Conservation (phyloP, 2,888 invertebrate genomes). For the Plebejus argus region DNA sequence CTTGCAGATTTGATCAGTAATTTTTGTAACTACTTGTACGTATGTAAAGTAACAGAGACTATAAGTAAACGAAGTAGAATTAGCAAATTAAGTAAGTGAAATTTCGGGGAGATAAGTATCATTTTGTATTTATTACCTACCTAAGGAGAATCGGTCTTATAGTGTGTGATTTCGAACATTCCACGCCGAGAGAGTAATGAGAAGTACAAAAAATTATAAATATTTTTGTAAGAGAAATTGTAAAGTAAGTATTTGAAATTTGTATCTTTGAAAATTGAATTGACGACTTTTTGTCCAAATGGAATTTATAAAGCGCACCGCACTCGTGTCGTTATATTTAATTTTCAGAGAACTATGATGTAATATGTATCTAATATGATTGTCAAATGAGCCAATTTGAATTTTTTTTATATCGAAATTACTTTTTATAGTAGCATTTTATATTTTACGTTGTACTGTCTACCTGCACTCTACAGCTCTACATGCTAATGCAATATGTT, state of each 20-base stretch:
- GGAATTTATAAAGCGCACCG: not conserved
- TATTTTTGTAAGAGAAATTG: constrained; percentile 71
- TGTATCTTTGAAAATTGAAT: constrained; percentile 51
- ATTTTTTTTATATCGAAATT: constrained; percentile 52
- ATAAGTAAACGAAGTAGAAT: constrained; percentile 64
- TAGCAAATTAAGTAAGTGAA: constrained; percentile 47
- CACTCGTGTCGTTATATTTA: constrained; percentile 6
- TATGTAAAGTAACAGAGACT: constrained; percentile 61
- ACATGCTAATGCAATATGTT: constrained; percentile 37
- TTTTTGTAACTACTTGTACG: constrained; percentile 39
- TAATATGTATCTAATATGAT: not conserved
- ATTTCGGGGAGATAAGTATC: constrained; percentile 35
- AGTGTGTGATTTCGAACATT: constrained; percentile 77
- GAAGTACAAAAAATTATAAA: constrained; percentile 77
- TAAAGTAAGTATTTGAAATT: constrained; percentile 49
- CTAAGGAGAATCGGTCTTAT: constrained; percentile 53
- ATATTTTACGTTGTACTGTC: constrained; percentile 67
- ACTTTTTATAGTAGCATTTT: constrained; percentile 60
- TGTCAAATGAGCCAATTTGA: constrained; percentile 16
- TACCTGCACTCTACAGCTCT: constrained; percentile 52
- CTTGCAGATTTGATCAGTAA: constrained; percentile 29
- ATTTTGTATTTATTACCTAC: constrained; percentile 65
- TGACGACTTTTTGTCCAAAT: not conserved
- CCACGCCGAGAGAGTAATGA: constrained; percentile 74
- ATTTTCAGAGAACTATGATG: constrained; percentile 12